Evolutionary conservation across 2,113 vertebrate genomes (phyloP).

Genomic region (Malurus cyaneus): DNA sequence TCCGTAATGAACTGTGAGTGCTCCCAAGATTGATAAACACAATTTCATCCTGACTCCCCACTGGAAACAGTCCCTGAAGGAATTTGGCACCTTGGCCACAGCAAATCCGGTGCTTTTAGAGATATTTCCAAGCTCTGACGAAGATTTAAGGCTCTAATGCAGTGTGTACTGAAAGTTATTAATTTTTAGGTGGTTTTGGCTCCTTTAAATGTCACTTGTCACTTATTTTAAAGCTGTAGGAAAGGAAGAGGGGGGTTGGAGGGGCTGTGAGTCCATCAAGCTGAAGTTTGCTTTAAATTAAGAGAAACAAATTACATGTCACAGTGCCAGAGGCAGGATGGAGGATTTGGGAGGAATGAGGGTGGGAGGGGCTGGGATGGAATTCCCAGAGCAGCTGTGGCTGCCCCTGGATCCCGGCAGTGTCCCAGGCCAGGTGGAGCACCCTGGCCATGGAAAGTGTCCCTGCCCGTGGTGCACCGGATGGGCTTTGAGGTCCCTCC

Average conservation of each 20-base stretch:
- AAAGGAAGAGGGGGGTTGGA: neutral
- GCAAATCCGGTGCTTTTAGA: neutral
- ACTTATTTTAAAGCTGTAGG: neutral
- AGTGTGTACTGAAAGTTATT: neutral
- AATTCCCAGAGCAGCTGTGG: too few species aligned
- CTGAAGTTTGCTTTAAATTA: neutral
- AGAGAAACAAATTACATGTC: neutral
- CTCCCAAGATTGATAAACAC: conserved; percentile 11
- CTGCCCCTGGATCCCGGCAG: too few species aligned
- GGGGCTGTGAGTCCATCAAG: neutral
- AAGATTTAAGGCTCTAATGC: neutral
- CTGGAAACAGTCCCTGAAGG: neutral
- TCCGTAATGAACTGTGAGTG: neutral
- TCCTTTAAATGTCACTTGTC: neutral
- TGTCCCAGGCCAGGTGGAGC: too few species aligned
- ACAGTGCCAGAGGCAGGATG: too few species aligned
- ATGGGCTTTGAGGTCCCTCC: too few species aligned
- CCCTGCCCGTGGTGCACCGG: too few species aligned
- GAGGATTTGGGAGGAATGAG: too few species aligned
- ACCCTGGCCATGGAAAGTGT: too few species aligned
- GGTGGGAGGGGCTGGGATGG: too few species aligned
- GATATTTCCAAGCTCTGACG: neutral
- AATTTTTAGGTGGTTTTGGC: neutral
- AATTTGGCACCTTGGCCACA: neutral
- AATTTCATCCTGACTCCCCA: neutral